phyloP scores from a whole-genome alignment of 2,113 vertebrate genomes.

The Perca flavescens region DNA sequence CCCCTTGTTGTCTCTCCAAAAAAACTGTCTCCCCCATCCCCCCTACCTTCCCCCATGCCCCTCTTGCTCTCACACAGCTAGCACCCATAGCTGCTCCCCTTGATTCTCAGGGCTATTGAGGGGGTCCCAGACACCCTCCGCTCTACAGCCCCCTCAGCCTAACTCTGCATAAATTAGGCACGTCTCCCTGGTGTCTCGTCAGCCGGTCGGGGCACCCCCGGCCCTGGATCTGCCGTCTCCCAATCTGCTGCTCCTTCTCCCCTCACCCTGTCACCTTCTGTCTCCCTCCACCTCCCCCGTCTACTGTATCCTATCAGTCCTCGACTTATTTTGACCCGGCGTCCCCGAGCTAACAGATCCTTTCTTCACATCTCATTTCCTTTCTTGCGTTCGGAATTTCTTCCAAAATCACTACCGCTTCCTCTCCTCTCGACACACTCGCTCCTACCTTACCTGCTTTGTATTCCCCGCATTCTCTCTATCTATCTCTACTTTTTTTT shows the following conservation, averaged over 20 bases:
- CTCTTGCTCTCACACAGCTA: slow-evolving; percentile 45
- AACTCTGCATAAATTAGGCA: slow-evolving; percentile 82
- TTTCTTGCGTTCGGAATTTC: slow-evolving; percentile 13
- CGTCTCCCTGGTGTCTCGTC: slow-evolving; percentile 76
- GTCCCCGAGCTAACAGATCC: neutral
- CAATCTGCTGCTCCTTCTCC: slow-evolving; percentile 64
- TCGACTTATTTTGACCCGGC: neutral
- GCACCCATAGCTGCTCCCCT: slow-evolving; percentile 68
- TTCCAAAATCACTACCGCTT: slow-evolving; percentile 16
- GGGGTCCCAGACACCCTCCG: slow-evolving; percentile 75
- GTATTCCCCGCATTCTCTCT: slow-evolving; percentile 60
- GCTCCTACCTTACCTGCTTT: slow-evolving; percentile 56
- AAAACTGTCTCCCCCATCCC: slow-evolving; percentile 51
- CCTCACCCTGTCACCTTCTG: slow-evolving; percentile 71
- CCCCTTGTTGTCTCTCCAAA: slow-evolving; percentile 44
- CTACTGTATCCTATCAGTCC: slow-evolving; percentile 58
- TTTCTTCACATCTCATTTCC: slow-evolving; percentile 22
- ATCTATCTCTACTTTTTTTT: slow-evolving; percentile 45
- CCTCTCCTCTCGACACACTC: slow-evolving; percentile 36
- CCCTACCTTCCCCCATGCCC: slow-evolving; percentile 34
- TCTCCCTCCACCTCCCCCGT: slow-evolving; percentile 43
- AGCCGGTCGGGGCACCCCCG: slow-evolving; percentile 64
- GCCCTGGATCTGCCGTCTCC: slow-evolving; percentile 62
- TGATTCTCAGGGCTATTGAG: slow-evolving; percentile 72
- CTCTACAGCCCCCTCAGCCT: slow-evolving; percentile 64